phyloP scores from a whole-genome alignment of 2,113 vertebrate genomes.

The Hemibagrus wyckioides region DNA sequence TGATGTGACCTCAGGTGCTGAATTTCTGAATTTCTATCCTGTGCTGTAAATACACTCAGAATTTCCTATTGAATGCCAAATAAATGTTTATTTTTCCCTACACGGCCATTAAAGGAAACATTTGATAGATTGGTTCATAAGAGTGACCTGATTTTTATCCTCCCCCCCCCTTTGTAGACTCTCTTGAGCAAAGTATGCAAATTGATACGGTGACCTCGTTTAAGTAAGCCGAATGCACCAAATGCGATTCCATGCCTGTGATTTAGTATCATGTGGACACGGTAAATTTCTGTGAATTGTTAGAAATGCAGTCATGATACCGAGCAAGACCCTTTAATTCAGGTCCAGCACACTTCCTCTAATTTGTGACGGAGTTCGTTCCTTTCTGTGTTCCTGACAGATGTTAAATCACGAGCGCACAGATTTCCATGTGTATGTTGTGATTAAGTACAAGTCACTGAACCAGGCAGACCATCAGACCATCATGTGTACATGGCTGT shows the following conservation, averaged over 20 bases:
- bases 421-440: constrained; percentile 10
- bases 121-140: background rate
- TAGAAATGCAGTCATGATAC: background rate
- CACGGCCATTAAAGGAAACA: background rate
- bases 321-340: background rate
- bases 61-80: background rate
- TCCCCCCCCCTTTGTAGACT: background rate
- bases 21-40: background rate
- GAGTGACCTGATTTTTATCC: background rate
- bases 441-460: constrained; percentile 27
- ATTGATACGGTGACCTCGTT: background rate
- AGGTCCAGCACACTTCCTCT: background rate
- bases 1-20: background rate
- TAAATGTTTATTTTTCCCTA: background rate
- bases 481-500: constrained; percentile 20
- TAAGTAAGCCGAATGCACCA: background rate
- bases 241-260: background rate
- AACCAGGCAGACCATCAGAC: constrained; percentile 13
- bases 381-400: background rate
- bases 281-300: background rate
- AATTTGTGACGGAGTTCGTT: background rate
- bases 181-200: background rate
- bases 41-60: background rate
- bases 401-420: background rate
- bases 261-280: background rate